A percentile compares a stretch with the other conserved stretches of the same genome.
phyloP scores from a whole-genome alignment of 2,113 vertebrate genomes.

The Pycnonotus jocosus region DNA sequence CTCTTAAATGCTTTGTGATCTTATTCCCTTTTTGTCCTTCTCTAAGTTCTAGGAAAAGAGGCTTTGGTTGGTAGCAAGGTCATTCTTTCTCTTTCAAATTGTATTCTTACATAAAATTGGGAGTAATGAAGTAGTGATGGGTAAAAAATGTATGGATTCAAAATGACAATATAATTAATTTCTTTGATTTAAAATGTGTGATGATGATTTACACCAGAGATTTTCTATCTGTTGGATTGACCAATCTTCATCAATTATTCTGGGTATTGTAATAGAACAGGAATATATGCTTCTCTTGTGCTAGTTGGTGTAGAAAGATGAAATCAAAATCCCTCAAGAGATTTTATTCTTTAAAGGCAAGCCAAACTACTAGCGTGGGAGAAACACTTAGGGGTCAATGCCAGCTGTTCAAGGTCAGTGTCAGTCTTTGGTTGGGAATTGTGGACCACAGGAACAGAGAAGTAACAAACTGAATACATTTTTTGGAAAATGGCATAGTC shows the following conservation, averaged over 20 bases:
- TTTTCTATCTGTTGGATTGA: not conserved
- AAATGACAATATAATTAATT: not conserved
- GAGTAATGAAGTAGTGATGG: not conserved
- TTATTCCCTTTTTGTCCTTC: not conserved
- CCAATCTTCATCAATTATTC: not conserved
- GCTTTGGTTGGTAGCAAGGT: not conserved
- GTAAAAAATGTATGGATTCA: not conserved
- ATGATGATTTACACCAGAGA: not conserved
- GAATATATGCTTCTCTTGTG: not conserved
- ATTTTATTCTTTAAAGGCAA: not conserved
- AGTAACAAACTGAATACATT: not conserved
- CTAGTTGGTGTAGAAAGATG: not conserved
- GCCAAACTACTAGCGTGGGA: not conserved
- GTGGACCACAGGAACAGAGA: not conserved
- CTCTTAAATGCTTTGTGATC: not conserved
- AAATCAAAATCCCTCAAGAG: not conserved
- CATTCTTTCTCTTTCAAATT: not conserved
- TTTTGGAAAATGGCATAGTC: not conserved
- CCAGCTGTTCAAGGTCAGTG: not conserved
- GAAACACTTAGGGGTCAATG: not conserved
- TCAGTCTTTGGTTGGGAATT: not conserved
- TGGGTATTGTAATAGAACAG: not conserved
- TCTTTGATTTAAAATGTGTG: not conserved
- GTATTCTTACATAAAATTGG: not conserved
- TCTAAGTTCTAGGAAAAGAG: not conserved